phyloP scores from a whole-genome alignment of 2,113 vertebrate species.

The Labrus mixtus region DNA sequence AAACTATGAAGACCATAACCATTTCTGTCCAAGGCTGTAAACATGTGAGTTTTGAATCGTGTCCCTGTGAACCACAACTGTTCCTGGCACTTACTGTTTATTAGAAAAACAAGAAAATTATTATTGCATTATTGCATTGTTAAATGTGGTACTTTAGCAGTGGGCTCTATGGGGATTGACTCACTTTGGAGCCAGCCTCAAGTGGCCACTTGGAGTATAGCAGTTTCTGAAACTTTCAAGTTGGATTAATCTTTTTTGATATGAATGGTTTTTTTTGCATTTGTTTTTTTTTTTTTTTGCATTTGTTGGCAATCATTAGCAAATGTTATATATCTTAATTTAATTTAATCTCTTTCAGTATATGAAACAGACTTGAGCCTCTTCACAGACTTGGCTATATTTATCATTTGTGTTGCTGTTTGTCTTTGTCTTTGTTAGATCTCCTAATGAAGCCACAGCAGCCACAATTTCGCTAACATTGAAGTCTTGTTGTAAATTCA shows the following conservation, averaged over 20 bases:
- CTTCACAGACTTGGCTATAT: neutral
- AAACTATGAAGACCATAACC: neutral
- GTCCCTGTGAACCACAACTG: too few species aligned
- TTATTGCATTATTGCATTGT: too few species aligned
- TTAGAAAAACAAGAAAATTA: too few species aligned
- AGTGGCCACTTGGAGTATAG: neutral
- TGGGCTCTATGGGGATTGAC: neutral
- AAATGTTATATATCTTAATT: neutral
- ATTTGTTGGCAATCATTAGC: neutral
- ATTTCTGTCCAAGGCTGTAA: too few species aligned
- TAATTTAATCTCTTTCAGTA: too few species aligned
- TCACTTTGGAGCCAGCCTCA: neutral
- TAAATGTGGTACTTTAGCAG: neutral
- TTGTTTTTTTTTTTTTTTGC: too few species aligned
- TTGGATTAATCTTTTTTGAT: neutral
- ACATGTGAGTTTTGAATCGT: too few species aligned
- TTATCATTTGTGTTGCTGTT: too few species aligned
- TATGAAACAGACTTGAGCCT: neutral
- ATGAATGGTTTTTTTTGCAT: too few species aligned
- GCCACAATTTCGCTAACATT: neutral
- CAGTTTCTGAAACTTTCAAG: neutral
- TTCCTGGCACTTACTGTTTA: too few species aligned
- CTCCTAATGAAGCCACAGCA: neutral
- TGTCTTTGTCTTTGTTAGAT: neutral
- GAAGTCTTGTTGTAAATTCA: neutral